Percentiles rank a stretch among this genome's conserved stretches.
Conservation (phyloP, 1,140 invertebrate species). For the Drosophila kikkawai region DNA sequence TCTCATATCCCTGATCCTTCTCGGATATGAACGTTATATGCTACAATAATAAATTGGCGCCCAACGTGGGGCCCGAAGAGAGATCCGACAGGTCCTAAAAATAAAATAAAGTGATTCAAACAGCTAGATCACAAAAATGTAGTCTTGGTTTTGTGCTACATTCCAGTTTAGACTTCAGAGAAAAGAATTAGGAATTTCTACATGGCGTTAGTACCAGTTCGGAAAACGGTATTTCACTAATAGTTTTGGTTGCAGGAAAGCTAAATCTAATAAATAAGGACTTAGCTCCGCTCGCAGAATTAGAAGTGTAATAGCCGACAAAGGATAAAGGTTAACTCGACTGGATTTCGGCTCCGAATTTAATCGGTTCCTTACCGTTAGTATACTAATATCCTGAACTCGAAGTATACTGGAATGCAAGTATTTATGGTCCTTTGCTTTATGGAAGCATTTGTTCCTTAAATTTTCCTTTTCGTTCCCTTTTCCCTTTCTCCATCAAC, state of each 20-base stretch:
- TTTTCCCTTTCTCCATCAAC: neutral
- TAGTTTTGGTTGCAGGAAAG: too few species aligned
- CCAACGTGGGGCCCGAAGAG: neutral
- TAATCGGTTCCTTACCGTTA: neutral
- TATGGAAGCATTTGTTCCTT: too few species aligned
- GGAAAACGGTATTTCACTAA: too few species aligned
- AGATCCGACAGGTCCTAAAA: neutral
- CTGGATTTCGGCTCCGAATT: neutral
- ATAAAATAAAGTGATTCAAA: neutral
- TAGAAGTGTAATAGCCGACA: too few species aligned
- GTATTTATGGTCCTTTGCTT: too few species aligned
- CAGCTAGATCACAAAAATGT: neutral
- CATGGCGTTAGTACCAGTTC: neutral
- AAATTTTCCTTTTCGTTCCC: too few species aligned
- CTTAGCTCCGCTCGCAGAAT: too few species aligned
- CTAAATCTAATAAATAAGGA: too few species aligned
- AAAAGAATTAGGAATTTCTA: neutral
- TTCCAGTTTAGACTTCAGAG: neutral
- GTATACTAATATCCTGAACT: neutral
- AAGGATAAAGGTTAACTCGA: too few species aligned
- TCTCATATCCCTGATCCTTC: too few species aligned
- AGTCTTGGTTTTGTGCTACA: neutral
- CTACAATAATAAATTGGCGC: neutral
- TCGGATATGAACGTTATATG: neutral
- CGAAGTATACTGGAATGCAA: neutral